These are phyloP conservation scores for Leptarthrus brevirostris DNA, from an alignment of 2,888 invertebrate species.

Conservation along the genomic window DNA sequence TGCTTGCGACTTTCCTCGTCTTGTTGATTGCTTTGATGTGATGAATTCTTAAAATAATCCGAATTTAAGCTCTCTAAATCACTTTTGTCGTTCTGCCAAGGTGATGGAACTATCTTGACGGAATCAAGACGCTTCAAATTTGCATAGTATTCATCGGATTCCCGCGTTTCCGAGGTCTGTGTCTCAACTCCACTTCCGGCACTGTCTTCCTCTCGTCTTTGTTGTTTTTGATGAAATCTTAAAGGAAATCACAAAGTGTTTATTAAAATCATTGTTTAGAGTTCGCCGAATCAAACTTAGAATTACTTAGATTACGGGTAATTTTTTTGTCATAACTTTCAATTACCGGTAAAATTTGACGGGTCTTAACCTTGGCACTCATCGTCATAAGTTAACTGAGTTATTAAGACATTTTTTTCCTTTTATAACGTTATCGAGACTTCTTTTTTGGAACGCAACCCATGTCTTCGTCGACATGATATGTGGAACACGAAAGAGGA, in stretches of 20 bases:
- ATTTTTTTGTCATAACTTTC: not conserved
- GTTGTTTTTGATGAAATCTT: conserved; percentile 39
- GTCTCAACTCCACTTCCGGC: conserved; percentile 56
- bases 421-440: too few relatives aligned
- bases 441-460: not conserved
- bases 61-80: conserved; percentile 67
- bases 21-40: conserved; percentile 64
- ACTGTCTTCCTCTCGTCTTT: conserved; percentile 51
- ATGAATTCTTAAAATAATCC: conserved; percentile 66
- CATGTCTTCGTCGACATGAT: not conserved
- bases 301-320: not conserved
- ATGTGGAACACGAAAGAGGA: not conserved
- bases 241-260: not conserved
- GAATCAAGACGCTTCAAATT: conserved; percentile 66
- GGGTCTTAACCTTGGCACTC: not conserved
- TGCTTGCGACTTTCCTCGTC: conserved; percentile 58
- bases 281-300: too few relatives aligned
- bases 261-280: not conserved
- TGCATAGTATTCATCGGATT: conserved; percentile 65
- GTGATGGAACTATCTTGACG: conserved; percentile 52
- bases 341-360: conserved; percentile 10
- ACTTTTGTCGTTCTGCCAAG: conserved; percentile 66
- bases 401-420: conserved; percentile 6
- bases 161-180: conserved; percentile 58
- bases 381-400: conserved; percentile 2